These are phyloP conservation scores for Cylas formicarius DNA, from an alignment of 1,140 invertebrate species.

Conservation along the genomic window DNA sequence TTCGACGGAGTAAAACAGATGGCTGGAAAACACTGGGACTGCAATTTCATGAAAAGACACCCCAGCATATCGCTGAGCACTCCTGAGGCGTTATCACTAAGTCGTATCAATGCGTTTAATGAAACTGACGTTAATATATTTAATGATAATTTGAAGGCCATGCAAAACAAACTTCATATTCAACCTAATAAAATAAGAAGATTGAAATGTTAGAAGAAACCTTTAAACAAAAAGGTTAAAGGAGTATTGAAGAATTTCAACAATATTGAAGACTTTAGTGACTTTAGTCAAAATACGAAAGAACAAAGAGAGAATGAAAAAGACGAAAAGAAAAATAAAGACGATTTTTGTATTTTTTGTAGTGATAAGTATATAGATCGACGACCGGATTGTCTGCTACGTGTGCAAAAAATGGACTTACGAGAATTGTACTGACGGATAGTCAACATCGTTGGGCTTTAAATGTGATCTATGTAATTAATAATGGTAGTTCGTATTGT, in stretches of 20 bases:
- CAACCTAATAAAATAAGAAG: too few species aligned
- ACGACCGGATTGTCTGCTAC: slow-evolving; percentile 1
- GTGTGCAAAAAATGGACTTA: slow-evolving; percentile 8
- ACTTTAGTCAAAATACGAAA: slow-evolving; percentile 6
- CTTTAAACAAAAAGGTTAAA: neutral
- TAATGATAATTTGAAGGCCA: slow-evolving; percentile 27
- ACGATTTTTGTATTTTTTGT: too few species aligned
- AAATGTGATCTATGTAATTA: neutral
- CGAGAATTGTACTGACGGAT: neutral
- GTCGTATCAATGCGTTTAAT: slow-evolving; percentile 26
- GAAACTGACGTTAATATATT: slow-evolving; percentile 22
- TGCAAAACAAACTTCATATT: slow-evolving; percentile 7
- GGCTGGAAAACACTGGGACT: slow-evolving; percentile 37
- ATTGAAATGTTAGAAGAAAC: too few species aligned
- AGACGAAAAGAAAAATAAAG: slow-evolving; percentile 6
- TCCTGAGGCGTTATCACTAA: slow-evolving; percentile 24
- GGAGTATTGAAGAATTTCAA: slow-evolving; percentile 1
- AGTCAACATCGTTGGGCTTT: neutral
- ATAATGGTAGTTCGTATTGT: neutral
- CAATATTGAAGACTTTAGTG: slow-evolving; percentile 3
- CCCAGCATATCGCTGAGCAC: slow-evolving; percentile 22
- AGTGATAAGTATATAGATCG: slow-evolving; percentile 5
- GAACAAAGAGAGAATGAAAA: too few species aligned
- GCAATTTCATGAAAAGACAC: slow-evolving; percentile 34
- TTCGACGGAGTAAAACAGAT: slow-evolving; percentile 20